Conservation (phyloP, 2,113 vertebrate genomes). For the Onychostoma macrolepis region DNA sequence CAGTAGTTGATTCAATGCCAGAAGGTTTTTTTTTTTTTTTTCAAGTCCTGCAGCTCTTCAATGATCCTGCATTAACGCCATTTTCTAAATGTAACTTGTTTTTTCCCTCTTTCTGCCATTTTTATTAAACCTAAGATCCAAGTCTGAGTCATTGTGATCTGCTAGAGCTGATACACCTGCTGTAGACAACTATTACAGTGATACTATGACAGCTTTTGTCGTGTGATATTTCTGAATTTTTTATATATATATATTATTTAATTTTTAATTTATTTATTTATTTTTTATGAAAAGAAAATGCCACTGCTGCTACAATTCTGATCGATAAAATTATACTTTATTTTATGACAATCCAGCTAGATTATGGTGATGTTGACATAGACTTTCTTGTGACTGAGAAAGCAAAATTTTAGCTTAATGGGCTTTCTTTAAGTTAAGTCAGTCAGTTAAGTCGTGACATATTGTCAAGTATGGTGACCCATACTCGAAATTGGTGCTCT, state of each 20-base stretch:
- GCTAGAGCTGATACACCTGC: neutral
- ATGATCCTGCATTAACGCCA: neutral
- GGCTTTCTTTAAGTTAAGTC: no score
- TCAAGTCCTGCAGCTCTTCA: neutral
- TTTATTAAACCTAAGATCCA: neutral
- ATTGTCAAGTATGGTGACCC: no score
- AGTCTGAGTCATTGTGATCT: constrained; percentile 12
- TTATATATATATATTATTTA: no score
- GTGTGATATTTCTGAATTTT: neutral
- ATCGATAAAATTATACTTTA: no score
- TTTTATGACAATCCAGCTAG: no score
- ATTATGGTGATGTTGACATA: no score
- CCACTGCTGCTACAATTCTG: neutral
- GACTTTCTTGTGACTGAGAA: no score
- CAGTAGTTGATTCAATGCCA: neutral
- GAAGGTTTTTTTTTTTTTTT: neutral
- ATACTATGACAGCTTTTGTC: constrained; percentile 3
- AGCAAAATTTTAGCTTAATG: no score
- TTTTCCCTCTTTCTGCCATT: neutral
- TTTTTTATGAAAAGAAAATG: neutral
- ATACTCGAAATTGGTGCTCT: no score
- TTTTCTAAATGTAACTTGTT: neutral
- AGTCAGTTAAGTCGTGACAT: no score
- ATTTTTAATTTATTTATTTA: no score
- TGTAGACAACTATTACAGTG: neutral